These are phyloP conservation scores for Trilocha varians DNA, from an alignment of 2,888 invertebrate species.

Conservation along the genomic window DNA sequence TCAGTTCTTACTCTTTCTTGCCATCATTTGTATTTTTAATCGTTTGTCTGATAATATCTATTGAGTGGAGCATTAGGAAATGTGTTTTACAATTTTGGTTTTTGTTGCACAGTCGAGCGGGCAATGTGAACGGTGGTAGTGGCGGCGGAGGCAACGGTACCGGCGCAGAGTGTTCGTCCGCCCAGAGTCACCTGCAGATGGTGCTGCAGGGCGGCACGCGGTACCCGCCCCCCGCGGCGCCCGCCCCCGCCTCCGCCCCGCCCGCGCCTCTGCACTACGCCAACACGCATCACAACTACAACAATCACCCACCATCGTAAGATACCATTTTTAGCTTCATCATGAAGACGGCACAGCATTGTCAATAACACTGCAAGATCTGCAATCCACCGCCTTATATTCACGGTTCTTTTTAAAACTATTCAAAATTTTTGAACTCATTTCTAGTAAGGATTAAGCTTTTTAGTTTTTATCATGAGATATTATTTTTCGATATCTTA, in stretches of 20 bases:
- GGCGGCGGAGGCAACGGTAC: constrained; percentile 18
- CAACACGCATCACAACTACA: constrained; percentile 33
- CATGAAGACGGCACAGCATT: too few species aligned
- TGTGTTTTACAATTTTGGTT: neutral
- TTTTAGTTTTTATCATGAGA: too few species aligned
- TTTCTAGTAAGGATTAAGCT: too few species aligned
- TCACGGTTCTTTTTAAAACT: too few species aligned
- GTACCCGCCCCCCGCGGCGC: constrained; percentile 23
- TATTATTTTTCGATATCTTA: too few species aligned
- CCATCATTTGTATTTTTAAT: too few species aligned
- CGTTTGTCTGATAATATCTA: too few species aligned
- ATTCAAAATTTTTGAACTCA: too few species aligned
- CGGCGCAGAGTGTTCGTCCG: constrained; percentile 16
- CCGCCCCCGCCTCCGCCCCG: constrained; percentile 38
- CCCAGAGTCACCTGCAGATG: constrained; percentile 59
- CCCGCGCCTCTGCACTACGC: constrained; percentile 45
- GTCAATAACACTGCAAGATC: too few species aligned
- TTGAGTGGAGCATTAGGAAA: too few species aligned
- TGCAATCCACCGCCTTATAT: too few species aligned
- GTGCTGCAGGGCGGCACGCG: constrained; percentile 56
- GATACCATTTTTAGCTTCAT: neutral
- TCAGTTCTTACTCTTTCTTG: too few species aligned
- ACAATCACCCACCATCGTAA: constrained; percentile 31
- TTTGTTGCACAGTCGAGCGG: constrained; percentile 27
- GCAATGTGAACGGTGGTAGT: constrained; percentile 40